These are phyloP conservation scores for Amphibalanus amphitrite DNA, from an alignment of 1,140 invertebrate species.

Conservation along the genomic window DNA sequence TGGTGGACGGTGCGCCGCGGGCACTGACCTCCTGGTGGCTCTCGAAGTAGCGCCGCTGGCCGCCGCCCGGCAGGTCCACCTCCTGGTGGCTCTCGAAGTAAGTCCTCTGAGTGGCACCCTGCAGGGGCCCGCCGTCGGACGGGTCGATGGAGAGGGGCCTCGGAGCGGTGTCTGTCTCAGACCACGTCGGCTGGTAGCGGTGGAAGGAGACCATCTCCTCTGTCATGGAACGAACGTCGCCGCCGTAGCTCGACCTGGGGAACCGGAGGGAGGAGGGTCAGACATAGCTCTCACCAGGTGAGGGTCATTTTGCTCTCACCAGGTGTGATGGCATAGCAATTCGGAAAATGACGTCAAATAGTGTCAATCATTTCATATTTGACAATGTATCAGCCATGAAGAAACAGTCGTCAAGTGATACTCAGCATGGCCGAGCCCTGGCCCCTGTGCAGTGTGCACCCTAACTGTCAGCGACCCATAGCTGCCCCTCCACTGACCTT, in stretches of 20 bases:
- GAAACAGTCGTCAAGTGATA: too few relatives aligned
- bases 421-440: too few relatives aligned
- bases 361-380: too few relatives aligned
- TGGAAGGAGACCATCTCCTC: conserved; percentile 71
- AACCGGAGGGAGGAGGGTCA: conserved; percentile 20
- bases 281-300: conserved; percentile 37
- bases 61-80: background rate
- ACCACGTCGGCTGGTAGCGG: conserved; percentile 20
- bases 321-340: conserved; percentile 25
- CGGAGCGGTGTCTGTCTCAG: conserved; percentile 12
- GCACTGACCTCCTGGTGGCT: background rate
- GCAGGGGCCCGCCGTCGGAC: too few relatives aligned
- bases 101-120: background rate
- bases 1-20: conserved; percentile 8
- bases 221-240: conserved; percentile 56
- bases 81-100: background rate
- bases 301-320: background rate
- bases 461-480: too few relatives aligned
- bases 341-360: conserved; percentile 21
- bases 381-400: too few relatives aligned
- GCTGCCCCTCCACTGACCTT: conserved; percentile 25
- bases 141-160: background rate
- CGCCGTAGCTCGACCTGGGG: conserved; percentile 27
- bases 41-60: background rate
- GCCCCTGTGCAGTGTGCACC: too few relatives aligned